These are phyloP conservation scores for Myioborus miniatus DNA, from an alignment of 2,797 vertebrate species.

Conservation along the genomic window DNA sequence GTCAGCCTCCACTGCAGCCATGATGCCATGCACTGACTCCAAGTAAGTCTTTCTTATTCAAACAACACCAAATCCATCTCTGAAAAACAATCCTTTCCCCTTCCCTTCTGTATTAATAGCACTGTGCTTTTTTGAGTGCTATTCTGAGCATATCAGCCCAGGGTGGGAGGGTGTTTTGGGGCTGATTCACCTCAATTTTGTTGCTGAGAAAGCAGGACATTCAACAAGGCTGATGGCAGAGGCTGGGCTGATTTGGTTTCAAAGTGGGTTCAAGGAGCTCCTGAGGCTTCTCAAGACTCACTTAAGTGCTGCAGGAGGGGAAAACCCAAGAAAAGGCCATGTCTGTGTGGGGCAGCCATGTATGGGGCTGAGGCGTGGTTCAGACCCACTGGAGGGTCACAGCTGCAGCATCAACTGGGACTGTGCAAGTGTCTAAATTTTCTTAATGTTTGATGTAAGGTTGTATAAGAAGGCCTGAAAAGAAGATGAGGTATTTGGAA, in stretches of 20 bases:
- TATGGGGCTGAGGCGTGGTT: not conserved
- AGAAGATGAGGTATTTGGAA: not conserved
- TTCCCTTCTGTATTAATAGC: not conserved
- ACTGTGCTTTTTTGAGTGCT: not conserved
- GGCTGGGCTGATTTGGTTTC: not conserved
- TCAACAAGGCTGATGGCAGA: not conserved
- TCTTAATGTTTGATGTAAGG: not conserved
- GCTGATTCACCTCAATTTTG: not conserved
- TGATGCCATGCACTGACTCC: not conserved
- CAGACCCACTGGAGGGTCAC: not conserved
- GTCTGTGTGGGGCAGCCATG: not conserved
- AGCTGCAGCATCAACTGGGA: not conserved
- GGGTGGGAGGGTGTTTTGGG: not conserved
- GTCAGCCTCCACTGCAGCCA: not conserved
- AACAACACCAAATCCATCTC: not conserved
- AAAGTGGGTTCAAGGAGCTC: not conserved
- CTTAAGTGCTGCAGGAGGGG: not conserved
- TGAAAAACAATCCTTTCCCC: not conserved
- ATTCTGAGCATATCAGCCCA: not conserved
- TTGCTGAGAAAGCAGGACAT: not conserved
- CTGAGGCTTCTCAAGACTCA: not conserved
- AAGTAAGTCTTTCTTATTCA: not conserved
- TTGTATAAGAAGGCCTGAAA: not conserved
- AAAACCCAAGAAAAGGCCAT: rapidly evolving
- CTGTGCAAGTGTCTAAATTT: not conserved